Base-by-base conservation (phyloP, 2,113 vertebrate genomes). In the Antennarius striatus region DNA sequence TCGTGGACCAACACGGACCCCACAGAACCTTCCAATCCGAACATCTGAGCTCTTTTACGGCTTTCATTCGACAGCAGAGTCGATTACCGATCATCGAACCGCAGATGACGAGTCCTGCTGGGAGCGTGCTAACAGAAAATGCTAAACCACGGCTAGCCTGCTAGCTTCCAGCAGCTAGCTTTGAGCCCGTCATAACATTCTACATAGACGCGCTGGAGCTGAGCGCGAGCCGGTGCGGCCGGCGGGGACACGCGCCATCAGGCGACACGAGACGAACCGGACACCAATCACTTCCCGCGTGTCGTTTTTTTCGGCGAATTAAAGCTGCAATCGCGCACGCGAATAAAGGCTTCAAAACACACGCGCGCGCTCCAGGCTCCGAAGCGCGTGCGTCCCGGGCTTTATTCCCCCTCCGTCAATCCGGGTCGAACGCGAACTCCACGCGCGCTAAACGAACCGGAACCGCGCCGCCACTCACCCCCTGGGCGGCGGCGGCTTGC, bases 401-500 rank as follows among this genome's bases (percentile, higher is more conserved):
- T 2, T 72, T 73, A 70, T 39, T 36, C 36, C 13, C 4, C 30
- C 51, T 28, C 8, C 42, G 29, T 47, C 49, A 65, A 68, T 54
- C 13, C 43, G 53, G 22, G 55, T 16, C 56, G 51, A 68, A 69
- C 45, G 62, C 43, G 56, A 57, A 48, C 42, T 8, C 8, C 39
- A 10, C 39, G 56, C 7, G 9, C 45, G 17, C 10, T 12, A 47
- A 45, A n/a, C 40, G 14, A 51, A 67, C 39, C 49, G 1, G 56
- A 6, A 46, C 13, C 40, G 7, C 12, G 39, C 0, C 22, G 60
- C 66, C 22, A 83, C 92, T 92, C 61, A 93, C 92, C 92, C 91
- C 54, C 90, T 83, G 1, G 87, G 89, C 49, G 89, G 90, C 39
- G 89, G 89, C 59, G 92, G 92, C 30, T 93, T 93, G 72, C 91